Evolutionary conservation across 1,140 invertebrate species (phyloP).

Genomic region (Harpegnathos saltator): DNA sequence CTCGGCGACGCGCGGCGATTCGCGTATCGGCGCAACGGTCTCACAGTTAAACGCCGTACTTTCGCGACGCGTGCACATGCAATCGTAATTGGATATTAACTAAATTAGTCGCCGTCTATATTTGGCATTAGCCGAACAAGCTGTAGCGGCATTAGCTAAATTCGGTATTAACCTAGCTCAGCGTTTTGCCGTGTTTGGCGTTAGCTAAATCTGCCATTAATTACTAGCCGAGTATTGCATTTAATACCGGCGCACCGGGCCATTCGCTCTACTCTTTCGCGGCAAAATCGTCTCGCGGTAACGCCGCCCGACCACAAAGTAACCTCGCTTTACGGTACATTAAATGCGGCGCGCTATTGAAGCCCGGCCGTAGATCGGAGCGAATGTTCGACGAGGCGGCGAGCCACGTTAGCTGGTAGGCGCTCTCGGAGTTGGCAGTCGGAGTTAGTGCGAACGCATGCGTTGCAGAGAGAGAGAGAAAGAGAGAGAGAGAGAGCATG

Average conservation of each 20-base stretch:
- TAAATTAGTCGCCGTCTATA: background rate
- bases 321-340: slow-evolving; percentile 48
- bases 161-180: slow-evolving; percentile 12
- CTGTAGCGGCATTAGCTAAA: slow-evolving; percentile 3
- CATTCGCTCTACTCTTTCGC: slow-evolving; percentile 38
- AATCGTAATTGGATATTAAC: slow-evolving; percentile 6
- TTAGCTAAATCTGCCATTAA: slow-evolving; percentile 22
- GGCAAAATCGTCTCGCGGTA: slow-evolving; percentile 29
- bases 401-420: background rate
- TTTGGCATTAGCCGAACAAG: background rate
- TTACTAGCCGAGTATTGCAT: slow-evolving; percentile 14
- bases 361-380: slow-evolving; percentile 42
- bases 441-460: slow-evolving; percentile 11
- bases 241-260: slow-evolving; percentile 19
- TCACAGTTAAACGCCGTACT: too few relatives aligned
- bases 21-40: too few relatives aligned
- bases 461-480: too few relatives aligned
- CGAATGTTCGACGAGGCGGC: slow-evolving; percentile 36
- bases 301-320: slow-evolving; percentile 35
- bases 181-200: background rate
- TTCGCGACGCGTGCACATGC: background rate
- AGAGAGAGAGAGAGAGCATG: too few relatives aligned
- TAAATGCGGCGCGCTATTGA: slow-evolving; percentile 39
- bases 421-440: background rate
- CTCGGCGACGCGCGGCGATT: background rate